phyloP scores from a whole-genome alignment of 2,113 vertebrate species.

The Chunga burmeisteri region DNA sequence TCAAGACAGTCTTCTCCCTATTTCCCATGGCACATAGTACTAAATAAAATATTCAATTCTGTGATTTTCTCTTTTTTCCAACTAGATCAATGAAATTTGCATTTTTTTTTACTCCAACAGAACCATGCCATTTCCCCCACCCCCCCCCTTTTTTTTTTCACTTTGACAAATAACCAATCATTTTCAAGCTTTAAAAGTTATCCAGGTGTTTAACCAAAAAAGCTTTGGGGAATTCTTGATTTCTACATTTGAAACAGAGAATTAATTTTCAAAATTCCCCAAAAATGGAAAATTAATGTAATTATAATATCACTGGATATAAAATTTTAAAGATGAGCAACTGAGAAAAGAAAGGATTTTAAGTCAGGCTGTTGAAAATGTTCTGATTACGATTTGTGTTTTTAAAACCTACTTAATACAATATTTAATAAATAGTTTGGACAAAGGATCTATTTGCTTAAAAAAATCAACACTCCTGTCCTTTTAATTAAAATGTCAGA shows the following conservation, averaged over 20 bases:
- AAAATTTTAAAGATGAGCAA: constrained; percentile 7
- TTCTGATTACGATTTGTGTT: not conserved
- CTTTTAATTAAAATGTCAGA: constrained; percentile 29
- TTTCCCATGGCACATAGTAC: constrained; percentile 9
- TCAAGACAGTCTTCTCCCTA: not conserved
- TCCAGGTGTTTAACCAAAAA: not conserved
- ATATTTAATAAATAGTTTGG: not conserved
- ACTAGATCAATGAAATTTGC: not conserved
- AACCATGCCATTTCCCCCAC: not conserved
- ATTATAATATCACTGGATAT: constrained; percentile 16
- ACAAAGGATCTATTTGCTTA: not conserved
- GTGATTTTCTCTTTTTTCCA: not conserved
- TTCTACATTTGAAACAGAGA: constrained; percentile 27
- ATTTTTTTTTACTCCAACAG: not conserved
- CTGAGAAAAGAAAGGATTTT: not conserved
- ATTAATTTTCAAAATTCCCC: not conserved
- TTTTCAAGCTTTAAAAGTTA: constrained; percentile 5
- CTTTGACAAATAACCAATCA: not conserved
- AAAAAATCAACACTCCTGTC: not conserved
- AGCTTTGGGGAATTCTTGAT: constrained; percentile 5
- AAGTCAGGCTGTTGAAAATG: not conserved
- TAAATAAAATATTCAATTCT: constrained; percentile 14
- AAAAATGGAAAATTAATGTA: constrained; percentile 4
- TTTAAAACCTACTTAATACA: not conserved
- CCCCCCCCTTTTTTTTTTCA: not conserved